Conservation (phyloP, 2,797 vertebrate genomes). For the Atherinosoma microstoma region DNA sequence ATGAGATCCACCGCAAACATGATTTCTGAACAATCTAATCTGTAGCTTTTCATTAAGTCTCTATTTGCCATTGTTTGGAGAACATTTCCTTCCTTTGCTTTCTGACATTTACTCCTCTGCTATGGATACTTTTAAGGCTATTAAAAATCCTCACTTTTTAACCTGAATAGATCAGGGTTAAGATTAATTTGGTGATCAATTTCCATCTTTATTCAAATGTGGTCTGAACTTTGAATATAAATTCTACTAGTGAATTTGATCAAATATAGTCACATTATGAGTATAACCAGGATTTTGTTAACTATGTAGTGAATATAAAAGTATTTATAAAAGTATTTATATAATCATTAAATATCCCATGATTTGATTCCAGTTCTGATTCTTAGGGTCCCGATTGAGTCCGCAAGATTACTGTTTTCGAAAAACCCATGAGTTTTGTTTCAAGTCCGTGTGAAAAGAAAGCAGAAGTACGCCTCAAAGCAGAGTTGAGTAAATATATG, state of each 20-base stretch:
- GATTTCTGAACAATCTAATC: background rate
- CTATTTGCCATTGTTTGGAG: background rate
- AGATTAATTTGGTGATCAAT: background rate
- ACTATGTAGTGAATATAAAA: too few species aligned
- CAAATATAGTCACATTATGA: too few species aligned
- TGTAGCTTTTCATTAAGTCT: constrained; percentile 4
- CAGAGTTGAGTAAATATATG: background rate
- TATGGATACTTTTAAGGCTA: background rate
- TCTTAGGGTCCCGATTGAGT: background rate
- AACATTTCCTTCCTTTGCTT: background rate
- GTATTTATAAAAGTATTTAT: too few species aligned
- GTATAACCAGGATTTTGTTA: too few species aligned
- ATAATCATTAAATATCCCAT: background rate
- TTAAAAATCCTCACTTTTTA: background rate
- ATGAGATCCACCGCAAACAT: constrained; percentile 1
- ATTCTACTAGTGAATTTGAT: too few species aligned
- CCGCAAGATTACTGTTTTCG: background rate
- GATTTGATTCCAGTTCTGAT: background rate
- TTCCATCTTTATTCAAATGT: too few species aligned
- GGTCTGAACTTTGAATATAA: too few species aligned
- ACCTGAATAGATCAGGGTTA: background rate
- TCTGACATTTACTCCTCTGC: background rate
- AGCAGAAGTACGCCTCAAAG: background rate
- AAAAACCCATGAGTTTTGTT: too few species aligned
- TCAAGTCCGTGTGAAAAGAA: too few species aligned